A percentile compares a stretch with the other conserved stretches of the same genome.
Evolutionary conservation across 2,113 vertebrate species (phyloP).

Genomic region (Pedionomus torquatus): DNA sequence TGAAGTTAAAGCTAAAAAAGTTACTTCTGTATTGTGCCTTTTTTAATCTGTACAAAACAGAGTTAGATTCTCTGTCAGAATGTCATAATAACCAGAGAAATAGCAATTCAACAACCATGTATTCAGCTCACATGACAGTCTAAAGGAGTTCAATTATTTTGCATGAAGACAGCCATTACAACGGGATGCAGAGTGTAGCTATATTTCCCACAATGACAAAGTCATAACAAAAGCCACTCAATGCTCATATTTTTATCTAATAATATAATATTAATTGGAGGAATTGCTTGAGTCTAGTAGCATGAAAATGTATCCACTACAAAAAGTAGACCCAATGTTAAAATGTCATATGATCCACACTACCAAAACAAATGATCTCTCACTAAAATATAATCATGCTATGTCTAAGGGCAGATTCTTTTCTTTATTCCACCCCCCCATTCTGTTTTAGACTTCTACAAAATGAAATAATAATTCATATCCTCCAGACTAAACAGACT

Average conservation of each 20-base stretch:
- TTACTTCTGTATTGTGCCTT: not conserved
- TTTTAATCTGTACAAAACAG: not conserved
- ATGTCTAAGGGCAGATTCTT: not conserved
- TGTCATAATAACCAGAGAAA: not conserved
- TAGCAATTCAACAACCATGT: not conserved
- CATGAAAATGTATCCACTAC: not conserved
- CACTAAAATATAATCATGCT: not conserved
- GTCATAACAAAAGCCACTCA: not conserved
- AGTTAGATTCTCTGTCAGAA: not conserved
- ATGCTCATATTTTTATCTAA: not conserved
- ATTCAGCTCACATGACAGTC: not conserved
- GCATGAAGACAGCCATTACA: not conserved
- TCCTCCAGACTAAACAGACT: not conserved
- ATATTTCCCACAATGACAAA: not conserved
- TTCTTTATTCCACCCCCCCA: accelerated
- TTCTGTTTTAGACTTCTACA: not conserved
- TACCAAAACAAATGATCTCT: not conserved
- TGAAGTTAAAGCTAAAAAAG: not conserved
- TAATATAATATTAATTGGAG: not conserved
- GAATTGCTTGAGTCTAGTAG: not conserved
- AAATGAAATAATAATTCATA: not conserved
- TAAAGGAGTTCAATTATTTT: not conserved
- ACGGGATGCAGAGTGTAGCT: not conserved
- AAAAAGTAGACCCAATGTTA: not conserved
- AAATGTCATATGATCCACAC: not conserved